These are phyloP conservation scores for Brachionichthys hirsutus DNA, from an alignment of 2,113 vertebrate genomes.

Conservation along the genomic window DNA sequence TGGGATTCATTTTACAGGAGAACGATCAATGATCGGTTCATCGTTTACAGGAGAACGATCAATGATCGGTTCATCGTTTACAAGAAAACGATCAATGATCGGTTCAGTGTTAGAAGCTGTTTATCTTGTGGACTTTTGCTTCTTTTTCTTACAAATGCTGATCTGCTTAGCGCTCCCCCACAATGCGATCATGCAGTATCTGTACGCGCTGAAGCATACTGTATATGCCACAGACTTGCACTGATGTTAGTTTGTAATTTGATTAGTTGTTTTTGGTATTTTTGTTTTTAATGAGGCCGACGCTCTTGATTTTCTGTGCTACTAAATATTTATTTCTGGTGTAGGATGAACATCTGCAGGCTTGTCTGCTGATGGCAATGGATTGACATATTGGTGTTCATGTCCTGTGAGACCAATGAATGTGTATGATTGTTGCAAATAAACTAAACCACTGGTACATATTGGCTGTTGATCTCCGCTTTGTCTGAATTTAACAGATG, in stretches of 20 bases:
- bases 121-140: conserved; percentile 46
- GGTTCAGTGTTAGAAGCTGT: conserved; percentile 40
- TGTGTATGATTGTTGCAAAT: conserved; percentile 89
- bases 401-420: conserved; percentile 91
- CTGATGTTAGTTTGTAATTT: conserved; percentile 51
- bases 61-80: conserved; percentile 60
- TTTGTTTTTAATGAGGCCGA: conserved; percentile 29
- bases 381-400: conserved; percentile 79
- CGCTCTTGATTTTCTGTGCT: conserved; percentile 36
- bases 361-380: conserved; percentile 40
- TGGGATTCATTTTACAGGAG: conserved; percentile 60
- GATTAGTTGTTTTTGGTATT: conserved; percentile 28
- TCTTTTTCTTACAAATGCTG: conserved; percentile 37
- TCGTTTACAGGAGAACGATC: conserved; percentile 51
- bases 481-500: no score
- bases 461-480: conserved; percentile 58
- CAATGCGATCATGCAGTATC: conserved; percentile 48
- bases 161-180: conserved; percentile 47
- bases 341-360: conserved; percentile 39
- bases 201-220: conserved; percentile 25
- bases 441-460: conserved; percentile 67
- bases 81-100: conserved; percentile 34
- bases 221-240: conserved; percentile 49
- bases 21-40: conserved; percentile 36
- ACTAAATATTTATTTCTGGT: conserved; percentile 39